Conservation (phyloP, 92 coral and sea anemone species). For the Meandrina meandrites region DNA sequence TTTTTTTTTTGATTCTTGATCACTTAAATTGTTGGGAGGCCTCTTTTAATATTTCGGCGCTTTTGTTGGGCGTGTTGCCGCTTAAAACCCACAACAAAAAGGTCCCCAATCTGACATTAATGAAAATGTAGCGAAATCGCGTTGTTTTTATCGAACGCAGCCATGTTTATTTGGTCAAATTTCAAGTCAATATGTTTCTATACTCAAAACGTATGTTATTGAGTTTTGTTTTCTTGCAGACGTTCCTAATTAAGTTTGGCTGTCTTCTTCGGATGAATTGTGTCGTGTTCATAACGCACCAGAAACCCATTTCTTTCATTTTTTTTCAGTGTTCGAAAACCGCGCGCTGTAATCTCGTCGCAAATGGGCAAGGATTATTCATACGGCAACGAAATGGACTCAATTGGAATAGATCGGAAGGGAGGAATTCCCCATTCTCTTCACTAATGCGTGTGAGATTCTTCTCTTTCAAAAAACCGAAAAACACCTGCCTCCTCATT, state of each 20-base stretch:
- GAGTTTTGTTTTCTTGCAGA: conserved; percentile 40
- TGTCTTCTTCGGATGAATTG: conserved; percentile 37
- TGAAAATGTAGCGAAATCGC: conserved; percentile 4
- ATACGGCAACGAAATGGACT: conserved; percentile 24
- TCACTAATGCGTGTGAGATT: conserved; percentile 60
- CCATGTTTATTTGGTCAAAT: conserved; percentile 30
- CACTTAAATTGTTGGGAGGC: not conserved
- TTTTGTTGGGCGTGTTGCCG: not conserved
- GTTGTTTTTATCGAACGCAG: not conserved
- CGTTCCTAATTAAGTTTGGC: conserved; percentile 38
- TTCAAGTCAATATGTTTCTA: conserved; percentile 3
- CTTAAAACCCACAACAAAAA: conserved; percentile 4
- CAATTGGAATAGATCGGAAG: conserved; percentile 41
- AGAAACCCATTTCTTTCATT: not conserved
- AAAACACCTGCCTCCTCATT: conserved; percentile 68
- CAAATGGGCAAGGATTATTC: conserved; percentile 15
- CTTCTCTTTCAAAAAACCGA: conserved; percentile 51
- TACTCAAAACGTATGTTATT: conserved; percentile 25
- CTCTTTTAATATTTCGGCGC: not conserved
- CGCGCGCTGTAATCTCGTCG: conserved; percentile 16
- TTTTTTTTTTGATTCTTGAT: conserved; percentile 3
- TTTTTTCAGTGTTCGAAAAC: conserved; percentile 13
- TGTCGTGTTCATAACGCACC: conserved; percentile 29
- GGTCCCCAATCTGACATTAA: not conserved
- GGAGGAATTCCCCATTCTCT: conserved; percentile 38